A percentile compares a stretch with the other conserved stretches of the same genome.
phyloP scores from a whole-genome alignment of 2,113 vertebrate species.

The Tylochromis polylepis region DNA sequence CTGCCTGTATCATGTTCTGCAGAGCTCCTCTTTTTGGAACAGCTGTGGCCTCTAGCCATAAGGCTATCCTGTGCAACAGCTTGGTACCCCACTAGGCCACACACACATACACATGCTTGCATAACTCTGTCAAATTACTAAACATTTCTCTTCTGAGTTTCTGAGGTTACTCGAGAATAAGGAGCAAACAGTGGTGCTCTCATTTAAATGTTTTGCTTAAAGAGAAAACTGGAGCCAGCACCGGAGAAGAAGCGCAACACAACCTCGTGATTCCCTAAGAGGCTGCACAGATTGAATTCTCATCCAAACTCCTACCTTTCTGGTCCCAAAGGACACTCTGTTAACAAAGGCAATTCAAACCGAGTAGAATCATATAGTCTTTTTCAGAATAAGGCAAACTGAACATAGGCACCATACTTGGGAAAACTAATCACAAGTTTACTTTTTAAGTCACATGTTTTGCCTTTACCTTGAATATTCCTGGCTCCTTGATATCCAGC shows the following conservation, averaged over 20 bases:
- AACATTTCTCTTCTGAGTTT: background rate
- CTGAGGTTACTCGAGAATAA: background rate
- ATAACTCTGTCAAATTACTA: constrained; percentile 11
- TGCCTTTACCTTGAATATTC: constrained; percentile 83
- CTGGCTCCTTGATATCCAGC: constrained; percentile 89
- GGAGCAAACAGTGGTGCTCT: background rate
- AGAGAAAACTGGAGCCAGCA: background rate
- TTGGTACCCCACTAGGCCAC: background rate
- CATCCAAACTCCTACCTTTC: constrained; percentile 1
- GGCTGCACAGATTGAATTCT: background rate
- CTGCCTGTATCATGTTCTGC: background rate
- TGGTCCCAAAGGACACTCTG: background rate
- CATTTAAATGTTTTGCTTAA: background rate
- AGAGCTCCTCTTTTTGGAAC: constrained; percentile 14
- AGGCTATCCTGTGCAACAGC: constrained; percentile 1
- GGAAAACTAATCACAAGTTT: background rate
- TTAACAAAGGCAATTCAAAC: constrained; percentile 7
- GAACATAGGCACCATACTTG: background rate
- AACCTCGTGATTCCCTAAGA: background rate
- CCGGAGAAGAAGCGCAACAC: background rate
- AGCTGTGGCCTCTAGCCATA: constrained; percentile 5
- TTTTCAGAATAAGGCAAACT: background rate
- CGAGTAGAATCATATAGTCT: background rate
- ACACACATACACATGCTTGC: background rate
- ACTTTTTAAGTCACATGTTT: background rate